These are phyloP conservation scores for Dryas iulia DNA, from an alignment of 1,140 invertebrate species.

Conservation along the genomic window DNA sequence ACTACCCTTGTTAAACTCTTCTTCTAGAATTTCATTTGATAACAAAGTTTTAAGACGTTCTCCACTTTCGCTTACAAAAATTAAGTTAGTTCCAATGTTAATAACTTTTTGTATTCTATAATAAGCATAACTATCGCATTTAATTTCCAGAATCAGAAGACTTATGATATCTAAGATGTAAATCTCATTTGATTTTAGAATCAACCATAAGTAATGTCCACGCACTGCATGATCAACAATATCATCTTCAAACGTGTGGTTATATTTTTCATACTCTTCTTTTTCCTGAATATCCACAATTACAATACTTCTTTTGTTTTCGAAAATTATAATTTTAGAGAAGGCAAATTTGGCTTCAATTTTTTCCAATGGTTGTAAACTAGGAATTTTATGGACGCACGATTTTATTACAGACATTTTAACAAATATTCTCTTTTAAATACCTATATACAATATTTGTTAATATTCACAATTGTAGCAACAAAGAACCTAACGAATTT, in stretches of 20 bases:
- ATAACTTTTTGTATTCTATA: conserved; percentile 51
- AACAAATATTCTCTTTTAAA: background rate
- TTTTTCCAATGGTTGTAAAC: conserved; percentile 24
- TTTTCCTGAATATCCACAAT: conserved; percentile 30
- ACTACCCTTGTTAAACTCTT: conserved; percentile 37
- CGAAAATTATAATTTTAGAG: conserved; percentile 56
- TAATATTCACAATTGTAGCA: background rate
- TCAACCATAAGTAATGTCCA: conserved; percentile 53
- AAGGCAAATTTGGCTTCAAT: conserved; percentile 40
- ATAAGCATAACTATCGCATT: conserved; percentile 42
- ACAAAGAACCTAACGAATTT: background rate
- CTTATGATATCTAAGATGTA: conserved; percentile 44
- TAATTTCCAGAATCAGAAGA: conserved; percentile 40
- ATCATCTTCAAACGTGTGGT: conserved; percentile 39
- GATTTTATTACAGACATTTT: background rate
- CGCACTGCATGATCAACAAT: conserved; percentile 47
- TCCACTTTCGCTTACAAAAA: conserved; percentile 60
- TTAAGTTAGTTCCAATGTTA: conserved; percentile 37
- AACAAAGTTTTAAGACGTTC: conserved; percentile 47
- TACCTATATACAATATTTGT: background rate
- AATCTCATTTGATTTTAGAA: conserved; percentile 51
- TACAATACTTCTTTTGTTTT: conserved; percentile 41
- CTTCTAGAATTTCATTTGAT: conserved; percentile 37
- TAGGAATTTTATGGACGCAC: conserved; percentile 5
- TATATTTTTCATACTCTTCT: background rate